phyloP scores from a whole-genome alignment of 2,888 invertebrate species.

The Dorcus hopei region DNA sequence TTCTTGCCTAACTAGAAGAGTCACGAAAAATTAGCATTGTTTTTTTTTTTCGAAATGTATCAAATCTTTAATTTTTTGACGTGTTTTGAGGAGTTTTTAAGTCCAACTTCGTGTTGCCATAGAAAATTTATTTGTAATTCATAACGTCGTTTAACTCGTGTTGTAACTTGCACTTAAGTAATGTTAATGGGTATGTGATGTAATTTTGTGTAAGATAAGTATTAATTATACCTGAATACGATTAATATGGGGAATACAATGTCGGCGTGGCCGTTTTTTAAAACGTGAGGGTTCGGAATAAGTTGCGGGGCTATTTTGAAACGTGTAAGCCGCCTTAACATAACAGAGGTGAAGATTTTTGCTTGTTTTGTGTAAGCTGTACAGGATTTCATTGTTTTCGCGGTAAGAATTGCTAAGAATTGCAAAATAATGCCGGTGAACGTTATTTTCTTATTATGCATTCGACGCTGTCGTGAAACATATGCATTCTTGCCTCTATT shows the following conservation, averaged over 20 bases:
- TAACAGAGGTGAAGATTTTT: conserved; percentile 5
- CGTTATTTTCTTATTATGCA: conserved; percentile 5
- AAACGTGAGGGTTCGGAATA: neutral
- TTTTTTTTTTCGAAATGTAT: too few species aligned
- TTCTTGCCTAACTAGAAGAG: too few species aligned
- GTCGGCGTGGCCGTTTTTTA: neutral
- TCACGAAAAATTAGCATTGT: too few species aligned
- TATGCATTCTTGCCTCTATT: neutral
- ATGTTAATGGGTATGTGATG: neutral
- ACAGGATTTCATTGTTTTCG: conserved; percentile 19
- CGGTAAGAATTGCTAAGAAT: conserved; percentile 16
- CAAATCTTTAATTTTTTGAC: too few species aligned
- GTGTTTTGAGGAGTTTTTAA: too few species aligned
- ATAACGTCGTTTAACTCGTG: neutral
- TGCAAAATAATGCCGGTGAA: conserved; percentile 12
- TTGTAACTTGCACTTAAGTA: neutral
- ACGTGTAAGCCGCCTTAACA: conserved; percentile 6
- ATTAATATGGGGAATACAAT: neutral
- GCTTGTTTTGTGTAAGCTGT: conserved; percentile 13
- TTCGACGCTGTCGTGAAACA: conserved; percentile 6
- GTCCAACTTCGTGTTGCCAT: too few species aligned
- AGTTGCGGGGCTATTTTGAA: neutral
- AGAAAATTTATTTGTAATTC: neutral
- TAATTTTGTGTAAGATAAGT: neutral
- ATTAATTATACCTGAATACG: neutral